These are phyloP conservation scores for Odontomachus brunneus DNA, from an alignment of 1,140 invertebrate species.

Conservation along the genomic window DNA sequence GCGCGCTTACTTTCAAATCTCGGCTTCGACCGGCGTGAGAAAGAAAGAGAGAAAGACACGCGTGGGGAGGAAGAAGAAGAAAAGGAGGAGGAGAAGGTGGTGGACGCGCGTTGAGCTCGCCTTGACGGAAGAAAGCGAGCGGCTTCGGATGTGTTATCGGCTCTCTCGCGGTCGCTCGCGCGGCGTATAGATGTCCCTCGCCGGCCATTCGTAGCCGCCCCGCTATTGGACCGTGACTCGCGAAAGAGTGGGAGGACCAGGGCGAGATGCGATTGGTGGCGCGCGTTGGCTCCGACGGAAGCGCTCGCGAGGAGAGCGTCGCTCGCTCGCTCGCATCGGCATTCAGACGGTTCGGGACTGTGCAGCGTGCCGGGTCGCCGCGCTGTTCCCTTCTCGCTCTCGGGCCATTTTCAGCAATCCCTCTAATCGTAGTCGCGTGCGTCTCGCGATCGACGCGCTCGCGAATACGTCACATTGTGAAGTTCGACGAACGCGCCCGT, in stretches of 20 bases:
- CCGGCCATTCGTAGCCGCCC: neutral
- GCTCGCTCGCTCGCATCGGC: conserved; percentile 41
- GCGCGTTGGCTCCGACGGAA: conserved; percentile 54
- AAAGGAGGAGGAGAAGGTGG: no score
- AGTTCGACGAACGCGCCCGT: neutral
- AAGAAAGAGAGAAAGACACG: conserved; percentile 12
- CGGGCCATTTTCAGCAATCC: no score
- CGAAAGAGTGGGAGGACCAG: conserved; percentile 23
- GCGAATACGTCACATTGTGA: neutral
- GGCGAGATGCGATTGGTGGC: conserved; percentile 27
- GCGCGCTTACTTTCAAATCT: conserved; percentile 57
- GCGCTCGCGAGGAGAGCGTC: conserved; percentile 35
- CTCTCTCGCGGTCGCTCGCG: conserved; percentile 23
- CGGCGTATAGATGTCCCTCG: conserved; percentile 10
- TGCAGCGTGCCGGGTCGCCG: conserved; percentile 27
- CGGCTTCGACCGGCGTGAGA: neutral
- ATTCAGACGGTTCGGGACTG: conserved; percentile 39
- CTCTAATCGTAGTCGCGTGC: no score
- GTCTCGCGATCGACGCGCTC: neutral
- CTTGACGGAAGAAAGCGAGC: conserved; percentile 36
- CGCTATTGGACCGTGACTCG: conserved; percentile 30
- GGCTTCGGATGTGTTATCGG: conserved; percentile 18
- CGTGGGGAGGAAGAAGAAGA: no score
- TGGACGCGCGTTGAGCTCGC: neutral
- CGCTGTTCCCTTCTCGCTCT: neutral